Percentiles rank a stretch among this genome's conserved stretches.
These are phyloP conservation scores for Myrmophylax atrothorax DNA, from an alignment of 2,113 vertebrate genomes.

Conservation along the genomic window DNA sequence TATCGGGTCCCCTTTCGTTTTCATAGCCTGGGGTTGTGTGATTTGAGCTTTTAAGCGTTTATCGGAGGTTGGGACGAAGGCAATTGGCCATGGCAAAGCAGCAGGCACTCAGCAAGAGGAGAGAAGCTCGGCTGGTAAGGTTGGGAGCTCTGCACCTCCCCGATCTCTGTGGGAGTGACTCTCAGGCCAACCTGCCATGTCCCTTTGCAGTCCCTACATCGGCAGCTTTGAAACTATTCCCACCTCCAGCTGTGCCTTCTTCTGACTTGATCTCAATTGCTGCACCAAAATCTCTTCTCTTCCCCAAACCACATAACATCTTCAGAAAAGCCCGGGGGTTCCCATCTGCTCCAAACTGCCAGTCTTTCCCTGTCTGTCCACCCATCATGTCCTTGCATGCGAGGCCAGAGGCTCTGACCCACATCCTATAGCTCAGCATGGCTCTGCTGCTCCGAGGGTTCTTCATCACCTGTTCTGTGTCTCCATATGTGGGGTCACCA, in stretches of 20 bases:
- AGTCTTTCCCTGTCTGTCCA: background rate
- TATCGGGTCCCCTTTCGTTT: conserved; percentile 46
- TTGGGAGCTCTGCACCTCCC: background rate
- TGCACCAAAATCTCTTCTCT: background rate
- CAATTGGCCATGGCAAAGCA: conserved; percentile 63
- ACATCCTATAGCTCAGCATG: accelerated
- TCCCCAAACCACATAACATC: background rate
- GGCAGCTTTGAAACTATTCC: background rate
- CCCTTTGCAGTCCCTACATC: background rate
- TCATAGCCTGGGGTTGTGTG: conserved; percentile 49
- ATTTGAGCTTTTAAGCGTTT: conserved; percentile 79
- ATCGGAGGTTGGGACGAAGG: conserved; percentile 57
- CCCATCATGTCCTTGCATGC: accelerated
- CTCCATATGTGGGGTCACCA: background rate
- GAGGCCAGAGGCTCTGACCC: background rate
- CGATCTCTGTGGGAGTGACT: background rate
- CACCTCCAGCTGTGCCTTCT: background rate
- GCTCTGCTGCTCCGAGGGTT: background rate
- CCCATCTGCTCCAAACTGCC: background rate
- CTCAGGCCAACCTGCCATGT: background rate
- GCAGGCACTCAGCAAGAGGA: conserved; percentile 51
- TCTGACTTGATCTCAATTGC: background rate
- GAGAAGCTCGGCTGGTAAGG: background rate
- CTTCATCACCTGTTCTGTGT: background rate
- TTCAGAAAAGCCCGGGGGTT: background rate